Evolutionary conservation across 2,888 invertebrate species (phyloP).

Genomic region (Drosophila percnosoma): DNA sequence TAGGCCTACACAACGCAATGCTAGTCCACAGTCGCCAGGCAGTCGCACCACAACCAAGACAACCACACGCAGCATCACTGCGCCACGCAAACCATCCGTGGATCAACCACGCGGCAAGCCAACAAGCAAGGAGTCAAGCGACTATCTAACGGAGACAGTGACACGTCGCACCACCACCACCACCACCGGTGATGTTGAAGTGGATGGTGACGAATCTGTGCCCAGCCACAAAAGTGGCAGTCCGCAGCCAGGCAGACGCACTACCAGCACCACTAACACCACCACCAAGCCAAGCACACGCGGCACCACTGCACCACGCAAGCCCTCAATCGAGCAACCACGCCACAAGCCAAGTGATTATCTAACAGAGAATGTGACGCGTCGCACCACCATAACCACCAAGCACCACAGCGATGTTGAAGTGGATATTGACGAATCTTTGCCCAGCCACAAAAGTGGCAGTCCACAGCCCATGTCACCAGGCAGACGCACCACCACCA

Average conservation of each 20-base stretch:
- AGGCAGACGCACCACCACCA: conserved; percentile 51
- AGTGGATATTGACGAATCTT: conserved; percentile 15
- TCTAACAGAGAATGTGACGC: background rate
- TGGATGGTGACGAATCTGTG: conserved; percentile 49
- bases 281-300: conserved; percentile 3
- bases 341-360: background rate
- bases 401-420: conserved; percentile 28
- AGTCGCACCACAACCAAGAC: conserved; percentile 51
- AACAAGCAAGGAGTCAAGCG: conserved; percentile 3
- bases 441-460: background rate
- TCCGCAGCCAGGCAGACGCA: conserved; percentile 20
- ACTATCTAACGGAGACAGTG: conserved; percentile 6
- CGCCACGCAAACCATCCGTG: conserved; percentile 24
- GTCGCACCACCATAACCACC: conserved; percentile 8
- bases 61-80: conserved; percentile 11
- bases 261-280: conserved; percentile 6
- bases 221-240: conserved; percentile 9
- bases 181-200: conserved; percentile 36
- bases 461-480: conserved; percentile 34
- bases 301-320: conserved; percentile 10
- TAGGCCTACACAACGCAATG: background rate
- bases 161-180: conserved; percentile 10
- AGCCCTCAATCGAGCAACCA: conserved; percentile 9
- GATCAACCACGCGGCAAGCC: conserved; percentile 20
- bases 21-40: conserved; percentile 37